Base-by-base conservation (phyloP, 2,888 invertebrate species). In the Pasiphila rectangulata region DNA sequence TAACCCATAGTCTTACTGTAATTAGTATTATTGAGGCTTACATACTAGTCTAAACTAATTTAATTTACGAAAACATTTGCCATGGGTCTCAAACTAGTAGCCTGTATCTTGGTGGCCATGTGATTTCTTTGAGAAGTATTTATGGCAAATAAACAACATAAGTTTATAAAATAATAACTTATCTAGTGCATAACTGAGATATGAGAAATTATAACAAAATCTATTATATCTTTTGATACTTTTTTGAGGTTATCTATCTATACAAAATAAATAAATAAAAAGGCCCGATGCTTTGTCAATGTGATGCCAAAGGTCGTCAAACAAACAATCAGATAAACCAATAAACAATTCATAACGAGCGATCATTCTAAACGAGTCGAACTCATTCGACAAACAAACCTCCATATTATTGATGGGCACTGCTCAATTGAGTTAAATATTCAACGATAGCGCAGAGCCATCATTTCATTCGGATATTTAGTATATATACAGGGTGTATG, bases 381-480 rank as follows among this genome's bases (percentile, higher is more conserved):
- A 52, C 53, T 54, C 50, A 45, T 53, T 46, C 43, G 32, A 51
- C 54, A 54, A 51, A 51, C 46, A 43, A 30, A 48, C 51, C 42
- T 38, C 32, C 56, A 54, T 49, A 47, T 56, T 54, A 59, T 56
- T 54, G 56, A 59, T 55, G 47, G 51, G 34, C 45, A 51, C 47
- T 54, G 59, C 42, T 59, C 56, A 53, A 56, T 55, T 53, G 54
- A 53, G 59, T 59, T 54, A 54, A 56, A 59, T 59, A 59, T 59
- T 59, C 56, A 59, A 40, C 44, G 56, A 54, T 56, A 54, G 53
- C 54, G 41, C 40, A 49, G 46, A 54, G 45, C 46, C 39, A 52
- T 47, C 48, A 46, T 49, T 53, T 52, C 51, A 49, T 51, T 56
- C 34, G 27, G 43, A 54, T 46, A 52, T 56, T 54, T 52, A 44